phyloP scores from a whole-genome alignment of 2,797 vertebrate species.

The Champsocephalus esox region DNA sequence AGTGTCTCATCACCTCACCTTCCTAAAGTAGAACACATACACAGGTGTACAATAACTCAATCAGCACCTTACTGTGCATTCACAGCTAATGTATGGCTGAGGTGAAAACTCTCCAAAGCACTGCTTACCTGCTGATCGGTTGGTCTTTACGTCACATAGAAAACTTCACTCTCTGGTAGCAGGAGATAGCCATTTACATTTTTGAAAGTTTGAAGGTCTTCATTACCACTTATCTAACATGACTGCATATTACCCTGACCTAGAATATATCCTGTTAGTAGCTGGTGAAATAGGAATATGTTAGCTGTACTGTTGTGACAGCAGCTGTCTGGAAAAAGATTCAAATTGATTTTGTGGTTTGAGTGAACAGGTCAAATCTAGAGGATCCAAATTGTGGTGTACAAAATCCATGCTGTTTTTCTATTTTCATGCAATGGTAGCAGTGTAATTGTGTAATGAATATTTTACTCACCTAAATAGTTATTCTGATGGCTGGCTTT shows the following conservation, averaged over 20 bases:
- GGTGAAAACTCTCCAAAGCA: slow-evolving; percentile 37
- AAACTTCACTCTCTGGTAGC: slow-evolving; percentile 28
- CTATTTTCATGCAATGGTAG: slow-evolving; percentile 2
- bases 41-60: slow-evolving; percentile 34
- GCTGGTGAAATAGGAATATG: slow-evolving; percentile 27
- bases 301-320: slow-evolving; percentile 4
- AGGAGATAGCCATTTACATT: slow-evolving; percentile 50
- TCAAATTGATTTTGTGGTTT: slow-evolving; percentile 10
- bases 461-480: neutral
- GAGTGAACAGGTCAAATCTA: slow-evolving; percentile 1
- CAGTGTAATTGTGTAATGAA: neutral
- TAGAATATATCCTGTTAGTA: slow-evolving; percentile 27
- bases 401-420: neutral
- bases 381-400: neutral
- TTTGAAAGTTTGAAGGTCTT: slow-evolving; percentile 48
- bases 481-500: neutral
- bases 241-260: slow-evolving; percentile 28
- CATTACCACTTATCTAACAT: slow-evolving; percentile 42
- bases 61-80: neutral
- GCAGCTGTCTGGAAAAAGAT: slow-evolving; percentile 12
- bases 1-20: slow-evolving; percentile 24
- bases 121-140: slow-evolving; percentile 51
- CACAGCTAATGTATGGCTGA: slow-evolving; percentile 23
- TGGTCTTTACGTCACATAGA: slow-evolving; percentile 45
- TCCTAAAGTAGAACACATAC: neutral